Conservation (phyloP, 2,113 vertebrate species). For the Saguinus midas region DNA sequence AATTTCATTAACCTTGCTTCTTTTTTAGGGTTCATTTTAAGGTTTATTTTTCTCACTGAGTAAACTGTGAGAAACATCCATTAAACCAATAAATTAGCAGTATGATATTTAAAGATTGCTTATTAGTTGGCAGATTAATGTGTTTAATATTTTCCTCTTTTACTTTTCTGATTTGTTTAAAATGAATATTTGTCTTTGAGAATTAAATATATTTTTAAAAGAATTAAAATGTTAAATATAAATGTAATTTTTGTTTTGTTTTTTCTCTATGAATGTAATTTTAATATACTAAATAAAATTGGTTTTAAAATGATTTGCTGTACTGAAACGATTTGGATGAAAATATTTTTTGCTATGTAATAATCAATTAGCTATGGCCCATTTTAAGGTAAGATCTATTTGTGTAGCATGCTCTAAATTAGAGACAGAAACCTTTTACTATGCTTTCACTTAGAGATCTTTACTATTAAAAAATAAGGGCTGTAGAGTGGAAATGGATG, state of each 20-base stretch:
- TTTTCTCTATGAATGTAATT: not conserved
- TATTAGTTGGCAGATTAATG: slow-evolving; percentile 47
- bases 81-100: slow-evolving; percentile 49
- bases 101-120: slow-evolving; percentile 24
- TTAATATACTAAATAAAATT: slow-evolving; percentile 35
- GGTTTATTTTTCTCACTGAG: slow-evolving; percentile 50
- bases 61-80: slow-evolving; percentile 10
- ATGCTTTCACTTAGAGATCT: slow-evolving; percentile 40
- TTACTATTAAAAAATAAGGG: not conserved
- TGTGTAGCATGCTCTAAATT: slow-evolving; percentile 33
- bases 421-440: not conserved
- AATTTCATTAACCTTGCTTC: slow-evolving; percentile 35
- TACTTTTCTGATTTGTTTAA: slow-evolving; percentile 53
- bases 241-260: not conserved
- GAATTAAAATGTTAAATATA: slow-evolving; percentile 59
- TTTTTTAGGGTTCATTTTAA: slow-evolving; percentile 50
- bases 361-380: slow-evolving; percentile 4
- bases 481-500: not conserved
- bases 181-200: slow-evolving; percentile 14
- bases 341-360: slow-evolving; percentile 39
- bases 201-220: slow-evolving; percentile 55
- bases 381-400: slow-evolving; percentile 25
- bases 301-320: slow-evolving; percentile 47
- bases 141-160: slow-evolving; percentile 43
- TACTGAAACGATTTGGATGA: slow-evolving; percentile 28